Percentiles rank a stretch among this genome's conserved stretches.
Evolutionary conservation across 2,888 invertebrate species (phyloP).

Genomic region (Meiosimyza platycephala): DNA sequence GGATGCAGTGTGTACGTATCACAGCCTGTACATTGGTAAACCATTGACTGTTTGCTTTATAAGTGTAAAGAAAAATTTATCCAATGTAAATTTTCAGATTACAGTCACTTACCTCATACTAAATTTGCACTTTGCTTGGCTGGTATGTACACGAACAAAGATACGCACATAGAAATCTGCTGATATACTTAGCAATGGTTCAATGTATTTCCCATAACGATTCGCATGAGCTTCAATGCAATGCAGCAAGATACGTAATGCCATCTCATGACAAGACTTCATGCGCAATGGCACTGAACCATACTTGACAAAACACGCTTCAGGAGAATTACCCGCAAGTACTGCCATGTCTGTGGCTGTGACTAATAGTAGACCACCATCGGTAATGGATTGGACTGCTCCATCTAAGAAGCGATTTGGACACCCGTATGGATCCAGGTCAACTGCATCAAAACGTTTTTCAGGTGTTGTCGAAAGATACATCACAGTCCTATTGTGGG

Average conservation of each 20-base stretch:
- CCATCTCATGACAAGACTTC: slow-evolving; percentile 96
- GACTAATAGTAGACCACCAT: slow-evolving; percentile 89
- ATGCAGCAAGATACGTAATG: slow-evolving; percentile 90
- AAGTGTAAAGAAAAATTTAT: neutral
- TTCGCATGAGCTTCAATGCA: slow-evolving; percentile 93
- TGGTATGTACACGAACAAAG: slow-evolving; percentile 85
- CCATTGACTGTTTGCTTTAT: slow-evolving; percentile 84
- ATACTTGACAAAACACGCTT: slow-evolving; percentile 95
- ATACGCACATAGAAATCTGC: slow-evolving; percentile 97
- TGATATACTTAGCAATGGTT: slow-evolving; percentile 89
- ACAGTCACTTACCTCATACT: slow-evolving; percentile 74
- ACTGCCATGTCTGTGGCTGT: slow-evolving; percentile 99
- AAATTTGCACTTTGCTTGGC: slow-evolving; percentile 87
- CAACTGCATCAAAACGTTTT: slow-evolving; percentile 87
- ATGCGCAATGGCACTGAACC: slow-evolving; percentile 88
- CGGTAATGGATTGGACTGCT: slow-evolving; percentile 83
- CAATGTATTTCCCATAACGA: slow-evolving; percentile 91
- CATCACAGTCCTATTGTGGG: slow-evolving; percentile 79
- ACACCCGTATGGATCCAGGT: slow-evolving; percentile 97
- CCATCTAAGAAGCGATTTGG: slow-evolving; percentile 92
- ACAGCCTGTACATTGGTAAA: slow-evolving; percentile 93
- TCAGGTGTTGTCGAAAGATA: slow-evolving; percentile 76
- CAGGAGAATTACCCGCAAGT: slow-evolving; percentile 93
- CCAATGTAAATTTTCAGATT: neutral
- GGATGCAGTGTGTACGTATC: slow-evolving; percentile 83